Base-by-base conservation (phyloP, 2,797 vertebrate species). In the Manis javanica region DNA sequence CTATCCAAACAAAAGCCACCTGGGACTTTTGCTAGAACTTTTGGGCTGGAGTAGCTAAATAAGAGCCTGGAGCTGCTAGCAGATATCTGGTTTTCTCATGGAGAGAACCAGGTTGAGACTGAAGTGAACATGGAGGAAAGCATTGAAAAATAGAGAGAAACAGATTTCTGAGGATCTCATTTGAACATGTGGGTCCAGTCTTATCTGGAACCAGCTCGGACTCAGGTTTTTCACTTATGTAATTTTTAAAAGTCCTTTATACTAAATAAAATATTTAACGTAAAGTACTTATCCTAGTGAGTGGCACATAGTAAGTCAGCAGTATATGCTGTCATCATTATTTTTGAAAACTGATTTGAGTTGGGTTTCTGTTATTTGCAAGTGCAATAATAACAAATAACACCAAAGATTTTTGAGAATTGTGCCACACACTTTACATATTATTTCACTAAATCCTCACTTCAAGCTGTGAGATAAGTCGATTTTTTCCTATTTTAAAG, bases 271-370 rank as follows among this genome's bases (percentile, higher is more conserved):
- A 53, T 4, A 68, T 31, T 74, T 59, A 83, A 83, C 37, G 68
- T 89, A 23, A 75, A 71, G 3, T 68, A 24, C 4, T 78, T 82
- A 9, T 53, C 7, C 16, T 39, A 81, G 31, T 77, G 69, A 59
- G 46, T 59, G 18, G 46, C 31, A 89, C 26, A 93, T 1, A 82
- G 21, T 51, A 71, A 59, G 13, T 77, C 14, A 34, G 34, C 42
- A 69, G 49, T 55, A 92, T 39, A 71, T 69, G 24, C 12, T 78
- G 42, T 68, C 39, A 53, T 31, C 51, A 15, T 85, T 66, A 51
- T 46, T 86, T 94, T 89, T 63, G 57, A 93, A 92, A 90, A 82
- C 29, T 55, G 78, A 69, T 86, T 69, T 64, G 6, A 94, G 31
- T 84, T 92, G 57, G 7, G 39, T 61, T 95, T 81, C 55, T 75